Evolutionary conservation across 2,888 invertebrate species (phyloP).

Genomic region (Pseudanteris insignis): DNA sequence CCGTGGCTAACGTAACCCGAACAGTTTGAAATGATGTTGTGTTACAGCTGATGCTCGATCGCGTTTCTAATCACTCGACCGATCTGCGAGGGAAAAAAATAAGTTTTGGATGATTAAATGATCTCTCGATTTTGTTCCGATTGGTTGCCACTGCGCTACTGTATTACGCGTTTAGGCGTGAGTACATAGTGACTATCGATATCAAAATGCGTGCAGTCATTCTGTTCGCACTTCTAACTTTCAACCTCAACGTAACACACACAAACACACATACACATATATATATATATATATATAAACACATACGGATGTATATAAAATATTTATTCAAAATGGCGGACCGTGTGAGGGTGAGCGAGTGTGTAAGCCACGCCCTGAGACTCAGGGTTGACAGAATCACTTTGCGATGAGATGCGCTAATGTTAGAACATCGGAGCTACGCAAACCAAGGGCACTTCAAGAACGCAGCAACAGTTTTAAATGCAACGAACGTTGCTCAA

Average conservation of each 20-base stretch:
- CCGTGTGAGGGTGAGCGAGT: conserved; percentile 56
- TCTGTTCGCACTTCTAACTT: conserved; percentile 50
- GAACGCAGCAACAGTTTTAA: conserved; percentile 44
- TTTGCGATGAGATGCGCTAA: conserved; percentile 33
- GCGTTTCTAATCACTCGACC: too few relatives aligned
- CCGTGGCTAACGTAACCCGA: conserved; percentile 12
- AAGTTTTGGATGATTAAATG: too few relatives aligned
- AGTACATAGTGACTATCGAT: conserved; percentile 1
- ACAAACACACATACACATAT: too few relatives aligned
- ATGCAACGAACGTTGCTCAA: neutral
- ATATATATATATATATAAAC: too few relatives aligned
- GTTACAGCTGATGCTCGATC: too few relatives aligned
- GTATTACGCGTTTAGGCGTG: too few relatives aligned
- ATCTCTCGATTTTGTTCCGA: neutral
- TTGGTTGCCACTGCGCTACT: too few relatives aligned
- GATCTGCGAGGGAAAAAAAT: too few relatives aligned
- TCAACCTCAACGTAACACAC: conserved; percentile 55
- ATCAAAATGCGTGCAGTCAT: neutral
- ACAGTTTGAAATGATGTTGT: too few relatives aligned
- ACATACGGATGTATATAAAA: conserved; percentile 19
- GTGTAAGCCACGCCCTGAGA: conserved; percentile 60
- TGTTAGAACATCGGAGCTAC: conserved; percentile 43
- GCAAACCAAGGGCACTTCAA: conserved; percentile 54
- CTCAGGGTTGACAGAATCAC: conserved; percentile 37
- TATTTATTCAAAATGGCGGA: conserved; percentile 59